Percentiles rank a stretch among this genome's conserved stretches.
Conservation (phyloP, 92 coral and sea anemone genomes). For the Heteractis magnifica region DNA sequence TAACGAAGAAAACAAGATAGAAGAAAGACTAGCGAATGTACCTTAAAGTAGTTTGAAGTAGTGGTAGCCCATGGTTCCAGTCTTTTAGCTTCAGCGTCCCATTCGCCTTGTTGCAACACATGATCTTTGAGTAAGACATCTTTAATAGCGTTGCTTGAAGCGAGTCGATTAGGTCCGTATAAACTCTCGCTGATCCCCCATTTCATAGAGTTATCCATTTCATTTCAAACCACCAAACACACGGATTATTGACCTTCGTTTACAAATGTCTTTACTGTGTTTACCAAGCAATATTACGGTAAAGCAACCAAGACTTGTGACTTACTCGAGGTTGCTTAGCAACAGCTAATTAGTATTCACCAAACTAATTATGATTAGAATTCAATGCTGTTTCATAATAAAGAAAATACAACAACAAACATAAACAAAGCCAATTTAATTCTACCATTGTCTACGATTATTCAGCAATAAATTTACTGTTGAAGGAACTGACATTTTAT, state of each 20-base stretch:
- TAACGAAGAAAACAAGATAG: not conserved
- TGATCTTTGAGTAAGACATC: conserved; percentile 59
- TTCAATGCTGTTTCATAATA: not conserved
- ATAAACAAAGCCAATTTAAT: not conserved
- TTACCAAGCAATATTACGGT: conserved; percentile 7
- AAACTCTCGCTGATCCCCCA: conserved; percentile 39
- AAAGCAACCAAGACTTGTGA: not conserved
- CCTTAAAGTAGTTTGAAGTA: conserved; percentile 60
- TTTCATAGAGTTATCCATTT: conserved; percentile 29
- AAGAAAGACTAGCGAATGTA: conserved; percentile 5
- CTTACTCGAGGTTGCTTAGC: conserved; percentile 27
- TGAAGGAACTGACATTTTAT: too few species aligned
- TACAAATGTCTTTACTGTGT: conserved; percentile 6
- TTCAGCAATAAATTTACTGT: too few species aligned
- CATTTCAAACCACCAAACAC: not conserved
- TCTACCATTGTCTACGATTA: too few species aligned
- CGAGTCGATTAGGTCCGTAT: conserved; percentile 77
- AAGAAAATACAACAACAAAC: not conserved
- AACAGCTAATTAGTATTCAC: conserved; percentile 37
- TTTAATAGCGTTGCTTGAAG: conserved; percentile 70
- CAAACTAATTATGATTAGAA: not conserved
- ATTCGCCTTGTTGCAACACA: conserved; percentile 74
- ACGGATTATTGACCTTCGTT: not conserved
- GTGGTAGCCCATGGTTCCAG: conserved; percentile 71
- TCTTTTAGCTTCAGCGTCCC: conserved; percentile 31